These are phyloP conservation scores for Eulemur albifrons DNA, from an alignment of 2,797 vertebrate species.

Conservation along the genomic window DNA sequence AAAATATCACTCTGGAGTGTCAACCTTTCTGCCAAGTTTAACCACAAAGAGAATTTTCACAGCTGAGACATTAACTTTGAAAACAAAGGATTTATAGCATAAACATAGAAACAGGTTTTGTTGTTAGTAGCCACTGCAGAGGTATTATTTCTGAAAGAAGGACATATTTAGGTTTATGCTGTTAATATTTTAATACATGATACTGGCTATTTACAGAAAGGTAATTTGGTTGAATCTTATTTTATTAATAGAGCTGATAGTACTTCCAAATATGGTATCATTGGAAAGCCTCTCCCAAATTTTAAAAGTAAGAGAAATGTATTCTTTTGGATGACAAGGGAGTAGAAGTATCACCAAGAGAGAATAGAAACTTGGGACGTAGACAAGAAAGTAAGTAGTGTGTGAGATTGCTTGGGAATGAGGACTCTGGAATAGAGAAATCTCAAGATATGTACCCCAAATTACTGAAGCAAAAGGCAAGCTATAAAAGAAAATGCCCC, in stretches of 20 bases:
- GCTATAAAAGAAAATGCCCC: background rate
- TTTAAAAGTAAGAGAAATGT: background rate
- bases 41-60: constrained; percentile 64
- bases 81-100: constrained; percentile 70
- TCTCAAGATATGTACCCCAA: background rate
- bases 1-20: constrained; percentile 64
- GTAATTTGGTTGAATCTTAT: background rate
- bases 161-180: background rate
- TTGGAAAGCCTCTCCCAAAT: background rate
- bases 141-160: background rate
- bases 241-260: background rate
- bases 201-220: background rate
- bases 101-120: constrained; percentile 64
- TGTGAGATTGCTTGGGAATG: background rate
- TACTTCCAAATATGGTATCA: background rate
- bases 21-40: constrained; percentile 68
- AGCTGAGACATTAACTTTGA: constrained; percentile 66
- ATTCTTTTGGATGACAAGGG: background rate
- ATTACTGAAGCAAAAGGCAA: background rate
- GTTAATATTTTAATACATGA: constrained; percentile 31
- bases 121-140: background rate
- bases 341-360: background rate
- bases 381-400: background rate
- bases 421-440: background rate
- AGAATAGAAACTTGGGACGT: background rate